phyloP scores from a whole-genome alignment of 2,797 vertebrate genomes.

The Falco rusticolus region DNA sequence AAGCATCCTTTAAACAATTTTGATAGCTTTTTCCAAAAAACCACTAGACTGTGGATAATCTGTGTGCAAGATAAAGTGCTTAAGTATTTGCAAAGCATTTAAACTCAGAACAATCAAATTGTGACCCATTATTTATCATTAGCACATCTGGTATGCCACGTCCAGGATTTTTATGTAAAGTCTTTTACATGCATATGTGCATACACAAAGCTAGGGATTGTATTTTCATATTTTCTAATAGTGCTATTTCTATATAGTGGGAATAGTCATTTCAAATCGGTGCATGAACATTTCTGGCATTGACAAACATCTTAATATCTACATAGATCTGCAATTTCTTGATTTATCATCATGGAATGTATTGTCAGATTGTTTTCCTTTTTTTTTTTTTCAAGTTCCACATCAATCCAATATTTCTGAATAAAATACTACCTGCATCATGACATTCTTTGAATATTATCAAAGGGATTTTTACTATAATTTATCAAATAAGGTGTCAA shows the following conservation, averaged over 20 bases:
- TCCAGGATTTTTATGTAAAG: not conserved
- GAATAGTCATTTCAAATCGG: not conserved
- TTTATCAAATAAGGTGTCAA: not conserved
- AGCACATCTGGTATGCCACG: not conserved
- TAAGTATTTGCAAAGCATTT: not conserved
- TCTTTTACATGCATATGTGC: not conserved
- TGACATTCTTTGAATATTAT: not conserved
- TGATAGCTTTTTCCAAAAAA: not conserved
- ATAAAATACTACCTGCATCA: not conserved
- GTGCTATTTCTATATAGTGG: not conserved
- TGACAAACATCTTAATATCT: not conserved
- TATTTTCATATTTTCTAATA: not conserved
- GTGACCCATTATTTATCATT: not conserved
- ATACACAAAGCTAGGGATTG: not conserved
- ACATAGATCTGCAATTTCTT: not conserved
- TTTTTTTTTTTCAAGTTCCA: not conserved
- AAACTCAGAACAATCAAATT: not conserved
- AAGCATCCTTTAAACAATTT: not conserved
- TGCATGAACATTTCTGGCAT: not conserved
- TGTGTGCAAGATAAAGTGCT: not conserved
- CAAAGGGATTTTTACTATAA: not conserved
- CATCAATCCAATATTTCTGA: not conserved
- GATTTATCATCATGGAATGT: not conserved
- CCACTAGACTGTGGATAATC: not conserved
- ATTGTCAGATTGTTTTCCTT: not conserved